Conservation (phyloP, 2,113 vertebrate genomes). For the Sardina pilchardus region DNA sequence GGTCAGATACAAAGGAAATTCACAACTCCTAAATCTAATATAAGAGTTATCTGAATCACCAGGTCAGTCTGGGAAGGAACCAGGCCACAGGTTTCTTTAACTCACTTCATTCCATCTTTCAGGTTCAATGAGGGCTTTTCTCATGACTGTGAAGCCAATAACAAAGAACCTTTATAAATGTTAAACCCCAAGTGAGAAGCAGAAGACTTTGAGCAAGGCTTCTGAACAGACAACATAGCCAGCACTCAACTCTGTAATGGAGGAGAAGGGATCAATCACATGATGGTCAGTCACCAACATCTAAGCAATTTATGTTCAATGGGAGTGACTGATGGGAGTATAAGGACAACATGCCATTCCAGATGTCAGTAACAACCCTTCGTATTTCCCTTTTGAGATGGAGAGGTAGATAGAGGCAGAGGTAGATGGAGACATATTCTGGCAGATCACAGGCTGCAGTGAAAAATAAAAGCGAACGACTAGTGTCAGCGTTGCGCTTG, state of each 20-base stretch:
- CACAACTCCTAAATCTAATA: no score
- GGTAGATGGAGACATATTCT: not conserved
- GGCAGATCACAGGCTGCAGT: constrained; percentile 22
- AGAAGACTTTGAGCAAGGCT: not conserved
- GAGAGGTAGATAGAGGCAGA: not conserved
- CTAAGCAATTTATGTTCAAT: not conserved
- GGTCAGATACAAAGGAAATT: no score
- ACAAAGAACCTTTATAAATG: not conserved
- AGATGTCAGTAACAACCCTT: not conserved
- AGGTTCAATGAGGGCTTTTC: no score
- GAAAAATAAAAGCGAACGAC: not conserved
- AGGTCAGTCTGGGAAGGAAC: no score
- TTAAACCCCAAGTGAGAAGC: not conserved
- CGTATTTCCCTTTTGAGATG: not conserved
- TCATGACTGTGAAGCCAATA: not conserved
- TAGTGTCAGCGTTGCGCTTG: constrained; percentile 40
- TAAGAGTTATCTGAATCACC: no score
- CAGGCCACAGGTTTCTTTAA: no score
- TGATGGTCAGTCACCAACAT: not conserved
- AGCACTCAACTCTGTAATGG: no score
- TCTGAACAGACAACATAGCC: not conserved
- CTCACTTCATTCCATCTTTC: no score
- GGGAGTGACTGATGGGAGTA: not conserved
- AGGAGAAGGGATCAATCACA: not conserved
- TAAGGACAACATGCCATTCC: not conserved